A percentile compares a stretch with the other conserved stretches of the same genome.
Conservation (phyloP, 2,888 invertebrate genomes). For the Seira ritae region DNA sequence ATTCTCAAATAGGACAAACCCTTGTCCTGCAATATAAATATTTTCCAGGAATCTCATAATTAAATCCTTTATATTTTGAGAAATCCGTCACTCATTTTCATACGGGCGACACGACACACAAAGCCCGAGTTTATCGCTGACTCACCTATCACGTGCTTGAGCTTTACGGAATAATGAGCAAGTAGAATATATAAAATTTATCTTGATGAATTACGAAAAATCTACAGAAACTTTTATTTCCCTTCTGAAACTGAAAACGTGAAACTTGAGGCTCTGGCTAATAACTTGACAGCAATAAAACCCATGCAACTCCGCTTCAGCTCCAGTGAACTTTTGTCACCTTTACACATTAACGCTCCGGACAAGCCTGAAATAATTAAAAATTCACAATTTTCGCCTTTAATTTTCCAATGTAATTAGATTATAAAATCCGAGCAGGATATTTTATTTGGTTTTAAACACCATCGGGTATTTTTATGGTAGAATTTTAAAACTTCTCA, state of each 20-base stretch:
- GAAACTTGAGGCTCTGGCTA: neutral
- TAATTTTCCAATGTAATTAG: constrained; percentile 50
- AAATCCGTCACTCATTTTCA: constrained; percentile 25
- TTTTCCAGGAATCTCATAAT: constrained; percentile 46
- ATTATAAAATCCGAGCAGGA: constrained; percentile 36
- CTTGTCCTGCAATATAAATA: neutral
- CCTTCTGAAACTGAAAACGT: too few relatives aligned
- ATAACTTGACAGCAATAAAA: neutral
- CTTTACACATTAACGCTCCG: too few relatives aligned
- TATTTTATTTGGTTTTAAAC: constrained; percentile 43
- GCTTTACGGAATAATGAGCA: neutral
- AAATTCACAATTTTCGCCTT: constrained; percentile 19
- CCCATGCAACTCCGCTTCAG: neutral
- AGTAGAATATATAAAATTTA: too few relatives aligned
- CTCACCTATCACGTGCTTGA: constrained; percentile 15
- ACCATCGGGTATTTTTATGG: neutral
- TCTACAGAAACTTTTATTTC: too few relatives aligned
- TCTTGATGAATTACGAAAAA: too few relatives aligned
- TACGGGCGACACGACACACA: neutral
- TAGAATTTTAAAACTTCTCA: neutral
- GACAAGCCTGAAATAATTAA: constrained; percentile 26
- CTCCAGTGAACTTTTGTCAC: neutral
- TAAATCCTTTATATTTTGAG: constrained; percentile 24
- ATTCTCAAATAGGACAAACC: neutral
- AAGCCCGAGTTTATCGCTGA: constrained; percentile 4